phyloP scores from a whole-genome alignment of 1,140 invertebrate genomes.

The Drosophila insularis region DNA sequence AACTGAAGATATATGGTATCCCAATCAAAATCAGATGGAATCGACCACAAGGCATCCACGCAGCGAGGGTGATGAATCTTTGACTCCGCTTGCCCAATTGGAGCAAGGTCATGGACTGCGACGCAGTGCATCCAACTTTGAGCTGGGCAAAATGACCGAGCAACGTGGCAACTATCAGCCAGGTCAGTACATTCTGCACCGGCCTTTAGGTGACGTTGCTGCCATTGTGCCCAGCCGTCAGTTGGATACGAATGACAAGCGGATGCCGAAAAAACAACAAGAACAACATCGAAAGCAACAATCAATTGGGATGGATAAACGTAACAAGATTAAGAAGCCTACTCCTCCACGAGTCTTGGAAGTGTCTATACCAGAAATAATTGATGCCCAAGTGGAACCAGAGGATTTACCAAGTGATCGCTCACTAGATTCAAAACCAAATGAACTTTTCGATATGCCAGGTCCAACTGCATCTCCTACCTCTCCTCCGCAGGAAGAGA shows the following conservation, averaged over 20 bases:
- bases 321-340: not conserved
- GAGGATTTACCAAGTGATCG: conserved; percentile 25
- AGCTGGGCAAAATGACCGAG: conserved; percentile 50
- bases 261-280: not conserved
- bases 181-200: conserved; percentile 36
- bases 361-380: conserved; percentile 55
- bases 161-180: conserved; percentile 37
- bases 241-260: conserved; percentile 1
- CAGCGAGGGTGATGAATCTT: conserved; percentile 57
- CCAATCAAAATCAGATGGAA: conserved; percentile 56
- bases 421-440: conserved; percentile 4
- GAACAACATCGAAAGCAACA: not conserved
- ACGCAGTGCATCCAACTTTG: conserved; percentile 53
- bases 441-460: not conserved
- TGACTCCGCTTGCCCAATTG: not conserved
- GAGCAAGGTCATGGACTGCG: conserved; percentile 12
- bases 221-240: conserved; percentile 23
- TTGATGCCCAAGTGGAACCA: conserved; percentile 52
- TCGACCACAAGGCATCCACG: conserved; percentile 21
- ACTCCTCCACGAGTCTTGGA: conserved; percentile 30
- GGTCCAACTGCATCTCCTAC: too few species aligned
- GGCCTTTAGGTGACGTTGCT: conserved; percentile 13
- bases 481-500: not conserved
- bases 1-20: conserved; percentile 62
- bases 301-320: not conserved